Conservation (phyloP, 2,888 invertebrate genomes). For the Microctonus brassicae region DNA sequence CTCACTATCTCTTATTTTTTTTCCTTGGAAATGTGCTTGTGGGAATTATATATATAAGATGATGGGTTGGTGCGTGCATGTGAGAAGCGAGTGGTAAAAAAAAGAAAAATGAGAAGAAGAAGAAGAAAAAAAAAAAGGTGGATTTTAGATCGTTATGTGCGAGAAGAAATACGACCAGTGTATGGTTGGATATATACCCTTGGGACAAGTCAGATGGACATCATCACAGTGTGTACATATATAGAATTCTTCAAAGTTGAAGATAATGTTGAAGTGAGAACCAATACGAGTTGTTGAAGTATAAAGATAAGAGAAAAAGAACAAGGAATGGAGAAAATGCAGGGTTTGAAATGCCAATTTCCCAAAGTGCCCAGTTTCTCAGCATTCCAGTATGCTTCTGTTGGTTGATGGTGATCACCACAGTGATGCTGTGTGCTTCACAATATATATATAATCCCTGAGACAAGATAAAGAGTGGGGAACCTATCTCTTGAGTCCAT, state of each 20-base stretch:
- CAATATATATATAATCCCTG: not conserved
- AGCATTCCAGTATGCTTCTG: slow-evolving; percentile 1
- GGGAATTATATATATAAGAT: not conserved
- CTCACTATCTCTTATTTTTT: too few species aligned
- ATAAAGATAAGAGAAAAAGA: not conserved
- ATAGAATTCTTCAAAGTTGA: not conserved
- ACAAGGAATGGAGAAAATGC: not conserved
- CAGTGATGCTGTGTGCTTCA: not conserved
- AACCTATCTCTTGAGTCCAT: not conserved
- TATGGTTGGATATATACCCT: slow-evolving; percentile 8
- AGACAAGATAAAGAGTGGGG: not conserved
- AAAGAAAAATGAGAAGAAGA: not conserved
- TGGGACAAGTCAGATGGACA: not conserved
- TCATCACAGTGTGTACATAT: not conserved
- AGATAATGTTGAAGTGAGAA: not conserved
- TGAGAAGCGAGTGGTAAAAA: not conserved
- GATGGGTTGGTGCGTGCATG: not conserved
- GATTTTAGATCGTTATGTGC: not conserved
- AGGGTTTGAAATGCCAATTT: slow-evolving; percentile 14
- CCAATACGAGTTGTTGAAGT: not conserved
- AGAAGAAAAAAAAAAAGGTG: not conserved
- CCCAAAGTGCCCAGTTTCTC: not conserved
- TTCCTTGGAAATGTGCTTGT: not conserved
- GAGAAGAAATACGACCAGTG: slow-evolving; percentile 25
- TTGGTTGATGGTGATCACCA: not conserved